Evolutionary conservation across 2,888 invertebrate genomes (phyloP), one percentile per base, ranked within the genome.

Genomic region (Thera obeliscata): DNA sequence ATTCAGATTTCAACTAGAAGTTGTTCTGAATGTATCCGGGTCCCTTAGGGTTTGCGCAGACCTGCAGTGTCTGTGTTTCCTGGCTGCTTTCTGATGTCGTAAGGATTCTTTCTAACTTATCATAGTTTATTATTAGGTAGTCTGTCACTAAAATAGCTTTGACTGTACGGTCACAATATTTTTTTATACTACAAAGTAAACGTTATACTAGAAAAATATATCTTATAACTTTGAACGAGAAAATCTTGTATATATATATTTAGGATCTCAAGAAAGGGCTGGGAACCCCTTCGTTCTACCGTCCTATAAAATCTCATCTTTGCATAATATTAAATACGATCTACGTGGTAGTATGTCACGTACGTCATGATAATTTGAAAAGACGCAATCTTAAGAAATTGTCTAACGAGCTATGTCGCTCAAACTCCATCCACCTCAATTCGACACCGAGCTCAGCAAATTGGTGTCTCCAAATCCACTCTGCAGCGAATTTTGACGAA

Each of bases 41-140:
- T n/a, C 84, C 83, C 59, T 77, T 79, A 35, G 86, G 86, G 65
- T 83, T 79, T 2, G 64, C 54, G 56, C 81, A 84, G 11, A 86
- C 74, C 55, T 76, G 80, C 3, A 82, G 69, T 0, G 78, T 66
- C 0, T 79, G 75, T 0, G 82, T 74, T 5, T 86, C 86, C 38
- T 80, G 79, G 33, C 59, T 67, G 63, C 59, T 67, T 3, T 67
- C 67, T 22, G 66, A 58, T 2, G 58, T 54, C 11, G 58, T 63
- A 46, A 7, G 64, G 64, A 59, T 46, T 36, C 54, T 54, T 54
- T 11, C 46, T 58, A 41, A 5, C 4, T 41, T 41, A 64, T 50
- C 7, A 52, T 33, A n/a, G 22, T n/a, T n/a, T n/a, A n/a, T n/a
- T n/a, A n/a, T n/a, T n/a, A n/a, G n/a, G n/a, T n/a, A n/a, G 22